Base-by-base conservation (phyloP, 2,888 invertebrate genomes). In the Thymelicus lineola region DNA sequence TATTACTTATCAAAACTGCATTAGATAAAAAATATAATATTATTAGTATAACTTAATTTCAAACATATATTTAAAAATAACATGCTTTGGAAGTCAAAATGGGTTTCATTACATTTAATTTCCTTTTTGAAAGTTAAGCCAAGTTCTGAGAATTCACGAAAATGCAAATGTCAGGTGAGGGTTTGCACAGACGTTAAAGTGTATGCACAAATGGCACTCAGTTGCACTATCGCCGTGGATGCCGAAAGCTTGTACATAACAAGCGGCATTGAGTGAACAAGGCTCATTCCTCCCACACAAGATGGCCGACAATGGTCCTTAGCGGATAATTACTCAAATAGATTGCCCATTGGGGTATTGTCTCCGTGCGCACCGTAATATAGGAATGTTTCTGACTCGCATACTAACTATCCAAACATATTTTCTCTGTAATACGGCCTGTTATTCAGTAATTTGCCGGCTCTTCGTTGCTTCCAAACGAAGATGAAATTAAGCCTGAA, bases 321-420 rank as follows among this genome's bases (percentile, higher is more conserved):
- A 88, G 92, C 88, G 91, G 86, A 90, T 93, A 93, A 93, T 93
- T 92, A 93, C 92, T 93, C 93, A 92, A 93, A 93, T 92, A 91
- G 92, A 93, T 93, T 91, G 92, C 90, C 93, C 91, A 90, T 91
- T 92, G 89, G 91, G 87, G 91, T 85, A 91, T 93, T 92, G 91
- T 91, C 88, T 89, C 84, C 87, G 82, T 85, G 82, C 85, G 81
- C 83, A 80, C 84, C 81, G 82, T 86, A 86, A 87, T 90, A 89
- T 86, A 83, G 82, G 82, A 83, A 86, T 82, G 85, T 84, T 85
- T 82, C 83, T 81, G 82, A 81, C 82, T 82, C 73, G 81, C 80
- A 82, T 82, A 82, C 79, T 79, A 81, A 82, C 80, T 78, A 80
- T 81, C 75, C 75, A 77, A 76, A 80, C 77, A 68, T 73, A 71